Percentiles rank a stretch among this genome's conserved stretches.
phyloP scores from a whole-genome alignment of 2,888 invertebrate genomes.

The Acanthosepion esculentum region DNA sequence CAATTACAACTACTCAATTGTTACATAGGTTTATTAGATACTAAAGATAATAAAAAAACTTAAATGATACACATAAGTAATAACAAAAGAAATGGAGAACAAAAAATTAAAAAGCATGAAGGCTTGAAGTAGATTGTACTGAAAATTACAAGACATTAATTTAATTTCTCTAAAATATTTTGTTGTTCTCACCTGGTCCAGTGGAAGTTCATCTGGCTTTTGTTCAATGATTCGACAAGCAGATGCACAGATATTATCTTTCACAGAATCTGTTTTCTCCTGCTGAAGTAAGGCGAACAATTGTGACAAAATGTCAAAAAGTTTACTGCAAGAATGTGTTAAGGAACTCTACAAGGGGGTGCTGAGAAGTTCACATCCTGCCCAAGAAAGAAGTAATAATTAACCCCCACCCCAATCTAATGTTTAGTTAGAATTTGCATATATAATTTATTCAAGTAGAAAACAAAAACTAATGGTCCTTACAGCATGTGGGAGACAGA shows the following conservation, averaged over 20 bases:
- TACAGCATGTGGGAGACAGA: no score
- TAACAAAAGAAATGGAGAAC: not conserved
- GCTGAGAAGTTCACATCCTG: not conserved
- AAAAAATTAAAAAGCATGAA: not conserved
- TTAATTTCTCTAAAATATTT: no score
- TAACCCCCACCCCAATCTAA: no score
- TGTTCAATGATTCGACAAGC: constrained; percentile 83
- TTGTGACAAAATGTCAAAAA: constrained; percentile 80
- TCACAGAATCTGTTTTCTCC: constrained; percentile 81
- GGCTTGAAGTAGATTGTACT: no score
- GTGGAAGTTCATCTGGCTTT: constrained; percentile 80
- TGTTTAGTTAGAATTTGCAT: not conserved
- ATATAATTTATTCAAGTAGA: no score
- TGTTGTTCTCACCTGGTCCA: constrained; percentile 79
- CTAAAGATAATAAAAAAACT: no score
- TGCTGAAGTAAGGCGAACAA: constrained; percentile 81
- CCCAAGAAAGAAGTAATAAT: not conserved
- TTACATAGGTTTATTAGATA: no score
- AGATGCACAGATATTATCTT: constrained; percentile 87
- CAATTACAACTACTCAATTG: no score
- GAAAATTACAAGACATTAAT: no score
- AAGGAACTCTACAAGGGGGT: not conserved
- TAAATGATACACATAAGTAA: no score
- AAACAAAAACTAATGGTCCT: no score
- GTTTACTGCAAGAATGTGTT: constrained; percentile 77